phyloP scores from a whole-genome alignment of 2,113 vertebrate species.

The Macroglossus sobrinus region DNA sequence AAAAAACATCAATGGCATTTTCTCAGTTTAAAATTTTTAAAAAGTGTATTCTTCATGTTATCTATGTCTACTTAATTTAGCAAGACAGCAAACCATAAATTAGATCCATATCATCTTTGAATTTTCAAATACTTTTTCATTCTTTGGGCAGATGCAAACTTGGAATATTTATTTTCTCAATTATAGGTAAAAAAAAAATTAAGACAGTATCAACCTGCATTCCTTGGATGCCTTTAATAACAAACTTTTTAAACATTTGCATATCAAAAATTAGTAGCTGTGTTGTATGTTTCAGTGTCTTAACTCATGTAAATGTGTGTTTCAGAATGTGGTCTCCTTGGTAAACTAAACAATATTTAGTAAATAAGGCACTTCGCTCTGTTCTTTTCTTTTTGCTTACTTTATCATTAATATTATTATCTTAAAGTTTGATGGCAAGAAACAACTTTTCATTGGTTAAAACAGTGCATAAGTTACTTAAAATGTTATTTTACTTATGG shows the following conservation, averaged over 20 bases:
- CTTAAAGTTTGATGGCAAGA: background rate
- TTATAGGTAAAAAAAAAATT: background rate
- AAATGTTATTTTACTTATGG: background rate
- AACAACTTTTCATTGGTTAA: background rate
- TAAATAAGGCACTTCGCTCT: background rate
- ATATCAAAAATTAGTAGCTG: background rate
- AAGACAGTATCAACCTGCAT: background rate
- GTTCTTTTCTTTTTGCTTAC: background rate
- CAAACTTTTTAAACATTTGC: background rate
- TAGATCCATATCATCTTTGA: background rate
- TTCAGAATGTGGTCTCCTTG: background rate
- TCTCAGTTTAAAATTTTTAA: background rate
- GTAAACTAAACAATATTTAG: background rate
- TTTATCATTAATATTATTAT: background rate
- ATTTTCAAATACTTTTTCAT: background rate
- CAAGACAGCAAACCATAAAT: background rate
- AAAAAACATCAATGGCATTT: background rate
- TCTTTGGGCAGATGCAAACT: background rate
- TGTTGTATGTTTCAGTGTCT: background rate
- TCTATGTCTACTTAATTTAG: background rate
- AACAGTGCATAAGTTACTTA: background rate
- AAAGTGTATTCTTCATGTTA: background rate
- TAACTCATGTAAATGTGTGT: background rate
- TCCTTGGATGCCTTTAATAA: background rate
- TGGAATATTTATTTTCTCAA: background rate